Evolutionary conservation across 2,797 vertebrate species (phyloP), one percentile per base, ranked within the genome.

Genomic region (Eutrigla gurnardus): DNA sequence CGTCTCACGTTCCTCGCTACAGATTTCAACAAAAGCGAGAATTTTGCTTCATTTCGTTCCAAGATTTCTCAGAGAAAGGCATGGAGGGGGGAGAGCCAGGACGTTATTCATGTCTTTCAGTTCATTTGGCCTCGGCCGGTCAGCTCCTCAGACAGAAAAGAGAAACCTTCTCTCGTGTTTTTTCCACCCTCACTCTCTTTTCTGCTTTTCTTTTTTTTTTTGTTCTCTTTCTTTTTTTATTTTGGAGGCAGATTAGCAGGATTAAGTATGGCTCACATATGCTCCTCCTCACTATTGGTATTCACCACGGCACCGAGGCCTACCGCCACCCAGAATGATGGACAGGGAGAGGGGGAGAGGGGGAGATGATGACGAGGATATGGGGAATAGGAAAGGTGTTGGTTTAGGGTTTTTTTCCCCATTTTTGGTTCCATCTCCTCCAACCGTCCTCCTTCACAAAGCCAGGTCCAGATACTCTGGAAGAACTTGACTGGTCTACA

Each of bases 211-310:
- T 80, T 62, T 66, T 73, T 73, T 73, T 76, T 77, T 82, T 84
- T 81, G 87, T 89, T 84, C 86, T 67, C 87, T 92, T 87, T 70
- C 88, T 91, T 91, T 57, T 62, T 90, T 88, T 84, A 90, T 93
- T 94, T 95, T 95, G 95, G 95, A 96, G 95, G 92, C 91, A 98
- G 97, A 98, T 98, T 98, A 98, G 96, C 94, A 95, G 97, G 97
- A 98, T 98, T 98, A 98, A 95, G 95, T 95, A 95, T 95, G 95
- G 95, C 95, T 96, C 96, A 96, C 97, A 98, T 97, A 98, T 98
- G 97, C 96, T 97, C 94, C 91, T 95, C 92, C 93, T 96, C 95
- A 96, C 95, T 95, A 96, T 95, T 96, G 95, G 95, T 96, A 96
- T 97, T 97, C 96, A 96, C 90, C 92, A 93, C 95, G 88, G 93